phyloP scores from a whole-genome alignment of 2,888 invertebrate species.

The Schizaphis graminum region DNA sequence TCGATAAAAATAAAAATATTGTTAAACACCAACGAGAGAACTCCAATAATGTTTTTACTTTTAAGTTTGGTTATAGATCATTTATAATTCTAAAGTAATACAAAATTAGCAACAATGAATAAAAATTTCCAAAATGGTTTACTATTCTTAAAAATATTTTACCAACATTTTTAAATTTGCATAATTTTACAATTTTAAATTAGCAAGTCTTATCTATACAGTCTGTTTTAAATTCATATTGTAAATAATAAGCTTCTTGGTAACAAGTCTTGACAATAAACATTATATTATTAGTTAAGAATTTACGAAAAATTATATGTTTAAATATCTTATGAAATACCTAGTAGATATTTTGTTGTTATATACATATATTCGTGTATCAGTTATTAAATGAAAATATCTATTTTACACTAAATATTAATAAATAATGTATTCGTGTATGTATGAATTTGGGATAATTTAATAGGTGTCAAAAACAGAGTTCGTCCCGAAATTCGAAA shows the following conservation, averaged over 20 bases:
- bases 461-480: constrained; percentile 26
- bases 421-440: neutral
- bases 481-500: neutral
- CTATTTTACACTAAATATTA: neutral
- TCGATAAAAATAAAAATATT: neutral
- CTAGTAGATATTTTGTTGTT: neutral
- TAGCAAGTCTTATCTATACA: neutral
- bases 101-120: neutral
- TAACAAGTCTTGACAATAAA: neutral
- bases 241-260: neutral
- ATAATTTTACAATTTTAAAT: neutral
- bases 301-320: neutral
- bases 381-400: neutral
- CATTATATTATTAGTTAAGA: neutral
- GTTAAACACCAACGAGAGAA: neutral
- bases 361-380: neutral
- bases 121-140: neutral
- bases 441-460: neutral
- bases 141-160: neutral
- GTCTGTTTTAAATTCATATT: neutral
- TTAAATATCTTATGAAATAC: neutral
- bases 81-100: neutral
- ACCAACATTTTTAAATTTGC: neutral
- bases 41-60: neutral
- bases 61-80: neutral